phyloP scores from a whole-genome alignment of 2,113 vertebrate genomes.

The Phylloscopus trochiloides region DNA sequence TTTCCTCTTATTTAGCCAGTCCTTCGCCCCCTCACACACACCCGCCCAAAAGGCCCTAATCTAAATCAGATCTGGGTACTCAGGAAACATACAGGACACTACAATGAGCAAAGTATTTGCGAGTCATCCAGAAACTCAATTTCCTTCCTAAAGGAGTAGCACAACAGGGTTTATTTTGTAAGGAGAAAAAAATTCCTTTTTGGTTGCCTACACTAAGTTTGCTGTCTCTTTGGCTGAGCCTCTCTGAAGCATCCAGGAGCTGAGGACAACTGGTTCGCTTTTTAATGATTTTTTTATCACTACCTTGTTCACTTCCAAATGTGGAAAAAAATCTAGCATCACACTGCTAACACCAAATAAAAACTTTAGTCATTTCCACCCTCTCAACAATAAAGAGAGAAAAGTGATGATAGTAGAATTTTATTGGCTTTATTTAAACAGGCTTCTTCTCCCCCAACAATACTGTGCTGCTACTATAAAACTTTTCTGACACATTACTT shows the following conservation, averaged over 20 bases:
- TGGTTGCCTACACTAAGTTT: neutral
- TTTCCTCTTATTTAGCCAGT: slow-evolving; percentile 46
- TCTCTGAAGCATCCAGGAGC: neutral
- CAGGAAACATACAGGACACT: slow-evolving; percentile 34
- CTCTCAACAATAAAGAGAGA: slow-evolving; percentile 50
- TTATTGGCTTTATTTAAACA: slow-evolving; percentile 61
- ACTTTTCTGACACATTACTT: slow-evolving; percentile 67
- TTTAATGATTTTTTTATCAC: slow-evolving; percentile 41
- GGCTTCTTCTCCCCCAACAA: slow-evolving; percentile 53
- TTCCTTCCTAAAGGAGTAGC: slow-evolving; percentile 62
- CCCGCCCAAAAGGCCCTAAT: neutral
- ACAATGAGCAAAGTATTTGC: slow-evolving; percentile 58
- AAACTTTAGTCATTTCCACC: slow-evolving; percentile 37
- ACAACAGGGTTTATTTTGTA: slow-evolving; percentile 39
- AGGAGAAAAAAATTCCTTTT: slow-evolving; percentile 19
- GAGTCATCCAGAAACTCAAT: slow-evolving; percentile 51
- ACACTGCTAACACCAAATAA: slow-evolving; percentile 48
- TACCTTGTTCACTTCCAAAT: slow-evolving; percentile 51
- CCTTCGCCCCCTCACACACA: neutral
- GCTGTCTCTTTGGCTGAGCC: slow-evolving; percentile 22
- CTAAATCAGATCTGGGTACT: slow-evolving; percentile 65
- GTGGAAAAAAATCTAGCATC: slow-evolving; percentile 51
- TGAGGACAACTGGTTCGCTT: slow-evolving; percentile 28
- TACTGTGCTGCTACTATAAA: slow-evolving; percentile 46
- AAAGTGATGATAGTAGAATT: slow-evolving; percentile 49